Evolutionary conservation across 1,140 invertebrate genomes (phyloP).

Genomic region (Hyphantria cunea): DNA sequence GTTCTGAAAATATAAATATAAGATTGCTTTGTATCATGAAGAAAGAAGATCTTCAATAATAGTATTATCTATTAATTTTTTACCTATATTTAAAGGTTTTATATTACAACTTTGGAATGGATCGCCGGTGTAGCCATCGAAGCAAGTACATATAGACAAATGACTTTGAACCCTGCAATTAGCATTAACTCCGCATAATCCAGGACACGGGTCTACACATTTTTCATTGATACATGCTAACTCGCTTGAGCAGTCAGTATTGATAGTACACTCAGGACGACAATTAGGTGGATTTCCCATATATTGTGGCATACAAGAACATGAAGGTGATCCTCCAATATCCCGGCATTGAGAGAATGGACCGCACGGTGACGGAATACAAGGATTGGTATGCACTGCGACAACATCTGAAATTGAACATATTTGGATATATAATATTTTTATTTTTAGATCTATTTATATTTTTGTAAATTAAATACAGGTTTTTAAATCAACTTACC

Average conservation of each 20-base stretch:
- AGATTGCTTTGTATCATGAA: conserved; percentile 4
- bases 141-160: conserved; percentile 87
- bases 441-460: too few species aligned
- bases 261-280: conserved; percentile 87
- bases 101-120: conserved; percentile 84
- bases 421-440: too few species aligned
- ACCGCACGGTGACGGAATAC: conserved; percentile 88
- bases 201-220: conserved; percentile 90
- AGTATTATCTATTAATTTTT: conserved; percentile 38
- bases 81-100: conserved; percentile 77
- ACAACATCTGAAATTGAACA: conserved; percentile 58
- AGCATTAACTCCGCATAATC: conserved; percentile 89
- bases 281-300: conserved; percentile 89
- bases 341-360: conserved; percentile 87
- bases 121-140: conserved; percentile 86
- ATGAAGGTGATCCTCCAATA: conserved; percentile 84
- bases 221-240: conserved; percentile 88
- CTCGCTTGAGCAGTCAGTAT: conserved; percentile 88
- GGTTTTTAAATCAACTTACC: conserved; percentile 42
- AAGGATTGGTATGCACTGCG: conserved; percentile 80
- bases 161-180: conserved; percentile 89
- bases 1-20: conserved; percentile 46
- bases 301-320: conserved; percentile 85
- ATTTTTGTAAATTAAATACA: conserved; percentile 1
- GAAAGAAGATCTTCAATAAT: background rate